A percentile compares a stretch with the other conserved stretches of the same genome.
phyloP scores from a whole-genome alignment of 2,113 vertebrate species.

The Lethenteron reissneri region DNA sequence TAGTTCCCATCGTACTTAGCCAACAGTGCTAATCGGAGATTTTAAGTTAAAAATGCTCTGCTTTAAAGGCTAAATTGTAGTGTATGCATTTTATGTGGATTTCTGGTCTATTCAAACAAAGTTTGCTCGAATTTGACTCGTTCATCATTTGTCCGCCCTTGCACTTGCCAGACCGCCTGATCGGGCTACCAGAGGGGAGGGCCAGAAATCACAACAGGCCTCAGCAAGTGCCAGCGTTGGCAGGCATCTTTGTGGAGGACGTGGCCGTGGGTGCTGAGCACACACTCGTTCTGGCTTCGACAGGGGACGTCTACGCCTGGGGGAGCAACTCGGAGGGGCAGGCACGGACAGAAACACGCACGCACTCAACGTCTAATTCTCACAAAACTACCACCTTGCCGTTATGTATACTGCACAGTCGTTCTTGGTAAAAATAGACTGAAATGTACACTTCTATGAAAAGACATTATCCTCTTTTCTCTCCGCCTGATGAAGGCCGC shows the following conservation, averaged over 20 bases:
- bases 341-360: conserved; percentile 13
- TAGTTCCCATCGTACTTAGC: too few species aligned
- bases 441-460: background rate
- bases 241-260: conserved; percentile 36
- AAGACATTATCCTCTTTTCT: background rate
- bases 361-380: background rate
- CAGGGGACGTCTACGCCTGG: conserved; percentile 44
- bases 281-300: conserved; percentile 31
- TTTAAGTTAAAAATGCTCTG: too few species aligned
- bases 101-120: too few species aligned
- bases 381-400: too few species aligned
- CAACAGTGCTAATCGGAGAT: too few species aligned
- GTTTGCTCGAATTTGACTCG: too few species aligned
- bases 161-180: conserved; percentile 30
- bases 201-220: conserved; percentile 51
- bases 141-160: too few species aligned
- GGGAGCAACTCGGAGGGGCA: conserved; percentile 54
- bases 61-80: too few species aligned
- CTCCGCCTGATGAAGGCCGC: background rate
- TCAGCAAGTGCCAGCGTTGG: conserved; percentile 33
- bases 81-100: too few species aligned
- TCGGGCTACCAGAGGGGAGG: conserved; percentile 42
- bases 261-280: conserved; percentile 46
- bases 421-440: background rate
- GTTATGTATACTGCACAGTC: too few species aligned